phyloP scores from a whole-genome alignment of 2,888 invertebrate genomes.

The Drosophila monieri region DNA sequence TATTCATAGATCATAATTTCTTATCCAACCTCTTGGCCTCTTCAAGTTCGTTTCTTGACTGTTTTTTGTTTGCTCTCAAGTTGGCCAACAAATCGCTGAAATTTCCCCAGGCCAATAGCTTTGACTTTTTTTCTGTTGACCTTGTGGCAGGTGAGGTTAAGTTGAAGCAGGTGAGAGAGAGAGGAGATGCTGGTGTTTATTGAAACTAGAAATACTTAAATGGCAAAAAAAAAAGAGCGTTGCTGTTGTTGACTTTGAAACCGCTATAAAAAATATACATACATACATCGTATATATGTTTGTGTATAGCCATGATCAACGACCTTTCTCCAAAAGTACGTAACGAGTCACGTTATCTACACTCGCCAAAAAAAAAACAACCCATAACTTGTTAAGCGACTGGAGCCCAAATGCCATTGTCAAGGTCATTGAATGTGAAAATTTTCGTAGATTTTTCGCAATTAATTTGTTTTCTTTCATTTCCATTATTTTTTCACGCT shows the following conservation, averaged over 20 bases:
- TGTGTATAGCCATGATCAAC: constrained; percentile 72
- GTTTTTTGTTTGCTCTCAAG: constrained; percentile 14
- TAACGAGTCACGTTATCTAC: constrained; percentile 78
- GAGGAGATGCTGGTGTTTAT: constrained; percentile 26
- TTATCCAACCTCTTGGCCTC: constrained; percentile 4
- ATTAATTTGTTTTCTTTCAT: constrained; percentile 63
- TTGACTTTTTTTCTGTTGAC: constrained; percentile 12
- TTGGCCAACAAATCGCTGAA: constrained; percentile 27
- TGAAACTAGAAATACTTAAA: constrained; percentile 72
- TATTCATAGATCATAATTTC: neutral
- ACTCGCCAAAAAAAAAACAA: constrained; percentile 42
- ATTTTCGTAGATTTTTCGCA: constrained; percentile 67
- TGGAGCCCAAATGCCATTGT: constrained; percentile 69
- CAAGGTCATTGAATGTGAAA: constrained; percentile 78
- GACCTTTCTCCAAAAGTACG: constrained; percentile 78
- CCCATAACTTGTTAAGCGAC: constrained; percentile 30
- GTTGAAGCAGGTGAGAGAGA: constrained; percentile 18
- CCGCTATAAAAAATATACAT: constrained; percentile 47
- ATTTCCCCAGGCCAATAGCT: constrained; percentile 37
- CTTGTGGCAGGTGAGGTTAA: constrained; percentile 20
- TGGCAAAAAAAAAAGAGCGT: constrained; percentile 60
- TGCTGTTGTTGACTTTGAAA: constrained; percentile 67
- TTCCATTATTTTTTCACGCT: constrained; percentile 48
- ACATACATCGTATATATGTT: neutral
- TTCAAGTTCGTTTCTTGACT: constrained; percentile 23